Evolutionary conservation across 2,113 vertebrate genomes (phyloP).

Genomic region (Verasper variegatus): DNA sequence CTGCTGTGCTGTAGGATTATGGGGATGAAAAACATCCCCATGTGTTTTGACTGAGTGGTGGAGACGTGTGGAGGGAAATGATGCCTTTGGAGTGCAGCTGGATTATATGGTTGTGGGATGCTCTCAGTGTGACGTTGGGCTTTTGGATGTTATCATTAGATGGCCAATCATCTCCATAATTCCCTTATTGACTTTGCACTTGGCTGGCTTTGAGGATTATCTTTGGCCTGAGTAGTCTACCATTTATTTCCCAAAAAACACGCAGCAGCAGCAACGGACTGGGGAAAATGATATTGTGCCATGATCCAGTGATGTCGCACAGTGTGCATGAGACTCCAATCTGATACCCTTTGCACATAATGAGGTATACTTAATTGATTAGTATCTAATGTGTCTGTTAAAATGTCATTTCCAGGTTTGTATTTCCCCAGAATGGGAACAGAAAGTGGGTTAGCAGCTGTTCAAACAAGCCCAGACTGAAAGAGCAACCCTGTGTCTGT

Average conservation of each 20-base stretch:
- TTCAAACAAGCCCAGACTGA: conserved; percentile 56
- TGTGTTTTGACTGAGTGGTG: conserved; percentile 15
- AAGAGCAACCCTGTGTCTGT: conserved; percentile 26
- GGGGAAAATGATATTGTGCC: conserved; percentile 28
- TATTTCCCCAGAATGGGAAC: conserved; percentile 37
- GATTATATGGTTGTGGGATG: conserved; percentile 32
- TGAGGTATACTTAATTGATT: conserved; percentile 12
- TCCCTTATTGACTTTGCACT: conserved; percentile 56
- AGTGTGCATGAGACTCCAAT: conserved; percentile 12
- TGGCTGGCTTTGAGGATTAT: conserved; percentile 46
- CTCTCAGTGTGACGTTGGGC: conserved; percentile 41
- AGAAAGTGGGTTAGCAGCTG: conserved; percentile 52
- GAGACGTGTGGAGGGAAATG: not conserved
- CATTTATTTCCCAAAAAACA: conserved; percentile 48
- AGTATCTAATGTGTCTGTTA: not conserved
- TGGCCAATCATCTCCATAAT: conserved; percentile 60
- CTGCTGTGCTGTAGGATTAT: conserved; percentile 25
- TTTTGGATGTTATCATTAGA: conserved; percentile 54
- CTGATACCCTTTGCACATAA: not conserved
- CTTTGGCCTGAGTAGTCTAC: conserved; percentile 35
- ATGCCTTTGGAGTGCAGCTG: conserved; percentile 9
- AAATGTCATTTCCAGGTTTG: conserved; percentile 18
- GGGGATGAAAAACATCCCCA: conserved; percentile 5
- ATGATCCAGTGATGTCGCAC: conserved; percentile 30
- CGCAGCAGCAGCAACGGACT: conserved; percentile 18